Percentiles rank a stretch among this genome's conserved stretches.
These are phyloP conservation scores for Salminus brasiliensis DNA, from an alignment of 2,113 vertebrate species.

Conservation along the genomic window DNA sequence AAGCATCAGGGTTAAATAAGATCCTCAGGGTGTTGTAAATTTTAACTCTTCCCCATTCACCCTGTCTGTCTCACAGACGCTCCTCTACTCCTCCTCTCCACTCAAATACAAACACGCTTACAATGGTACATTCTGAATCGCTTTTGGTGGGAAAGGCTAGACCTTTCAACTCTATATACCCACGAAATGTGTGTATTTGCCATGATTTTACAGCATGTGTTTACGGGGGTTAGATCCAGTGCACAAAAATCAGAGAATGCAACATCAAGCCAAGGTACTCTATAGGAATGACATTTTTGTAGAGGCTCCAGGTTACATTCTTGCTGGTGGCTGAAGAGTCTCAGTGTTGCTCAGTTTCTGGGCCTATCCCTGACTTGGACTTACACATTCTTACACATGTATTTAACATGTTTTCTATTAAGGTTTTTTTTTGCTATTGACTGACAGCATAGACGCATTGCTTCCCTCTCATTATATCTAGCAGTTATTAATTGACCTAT, in stretches of 20 bases:
- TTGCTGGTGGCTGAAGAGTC: not conserved
- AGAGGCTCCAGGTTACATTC: not conserved
- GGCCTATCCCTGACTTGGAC: not conserved
- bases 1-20: conserved; percentile 37
- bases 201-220: conserved; percentile 75
- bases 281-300: not conserved
- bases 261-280: not conserved
- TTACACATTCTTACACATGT: not conserved
- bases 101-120: conserved; percentile 75
- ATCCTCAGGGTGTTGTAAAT: conserved; percentile 38
- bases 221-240: conserved; percentile 37
- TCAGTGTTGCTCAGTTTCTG: not conserved
- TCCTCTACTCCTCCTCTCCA: not conserved
- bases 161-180: conserved; percentile 84
- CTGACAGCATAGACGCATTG: too few species aligned
- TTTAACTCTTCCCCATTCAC: conserved; percentile 37
- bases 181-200: conserved; percentile 78
- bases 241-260: not conserved
- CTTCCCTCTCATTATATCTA: too few species aligned
- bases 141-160: conserved; percentile 86
- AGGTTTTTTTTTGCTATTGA: too few species aligned
- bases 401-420: not conserved
- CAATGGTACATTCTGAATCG: conserved; percentile 80
- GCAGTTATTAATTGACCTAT: too few species aligned
- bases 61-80: conserved; percentile 14